These are phyloP conservation scores for Erythrocebus patas DNA, from an alignment of 2,113 vertebrate species.

Conservation along the genomic window DNA sequence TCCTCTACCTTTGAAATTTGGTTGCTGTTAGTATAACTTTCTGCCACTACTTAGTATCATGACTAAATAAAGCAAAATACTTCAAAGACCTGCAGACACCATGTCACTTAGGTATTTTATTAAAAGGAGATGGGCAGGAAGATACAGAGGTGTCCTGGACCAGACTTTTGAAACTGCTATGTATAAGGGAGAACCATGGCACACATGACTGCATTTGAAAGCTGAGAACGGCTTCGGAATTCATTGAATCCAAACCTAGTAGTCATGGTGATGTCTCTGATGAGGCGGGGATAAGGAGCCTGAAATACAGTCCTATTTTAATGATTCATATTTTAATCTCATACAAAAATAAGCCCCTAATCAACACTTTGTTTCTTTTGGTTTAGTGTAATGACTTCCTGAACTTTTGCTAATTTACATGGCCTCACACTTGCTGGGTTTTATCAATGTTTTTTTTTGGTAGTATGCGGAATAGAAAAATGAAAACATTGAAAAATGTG, in stretches of 20 bases:
- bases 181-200: background rate
- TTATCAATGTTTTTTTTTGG: slow-evolving; percentile 51
- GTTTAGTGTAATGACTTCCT: slow-evolving; percentile 42
- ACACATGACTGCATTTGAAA: fast-evolving
- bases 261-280: slow-evolving; percentile 31
- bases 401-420: slow-evolving; percentile 43
- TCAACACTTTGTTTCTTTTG: slow-evolving; percentile 59
- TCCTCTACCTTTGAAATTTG: slow-evolving; percentile 45
- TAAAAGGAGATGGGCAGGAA: background rate
- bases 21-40: slow-evolving; percentile 8
- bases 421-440: slow-evolving; percentile 1
- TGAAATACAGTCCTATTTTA: slow-evolving; percentile 71
- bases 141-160: background rate
- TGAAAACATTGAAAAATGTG: slow-evolving; percentile 34
- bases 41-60: background rate
- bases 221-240: background rate
- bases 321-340: slow-evolving; percentile 68
- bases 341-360: slow-evolving; percentile 68
- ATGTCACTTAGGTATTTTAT: background rate
- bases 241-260: background rate
- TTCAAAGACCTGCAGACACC: background rate
- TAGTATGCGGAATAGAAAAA: slow-evolving; percentile 42
- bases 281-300: background rate
- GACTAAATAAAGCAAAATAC: background rate
- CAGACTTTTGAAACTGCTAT: background rate